Evolutionary conservation across 2,797 vertebrate genomes (phyloP), one percentile per base, ranked within the genome.

Genomic region (Diplodus puntazzo): DNA sequence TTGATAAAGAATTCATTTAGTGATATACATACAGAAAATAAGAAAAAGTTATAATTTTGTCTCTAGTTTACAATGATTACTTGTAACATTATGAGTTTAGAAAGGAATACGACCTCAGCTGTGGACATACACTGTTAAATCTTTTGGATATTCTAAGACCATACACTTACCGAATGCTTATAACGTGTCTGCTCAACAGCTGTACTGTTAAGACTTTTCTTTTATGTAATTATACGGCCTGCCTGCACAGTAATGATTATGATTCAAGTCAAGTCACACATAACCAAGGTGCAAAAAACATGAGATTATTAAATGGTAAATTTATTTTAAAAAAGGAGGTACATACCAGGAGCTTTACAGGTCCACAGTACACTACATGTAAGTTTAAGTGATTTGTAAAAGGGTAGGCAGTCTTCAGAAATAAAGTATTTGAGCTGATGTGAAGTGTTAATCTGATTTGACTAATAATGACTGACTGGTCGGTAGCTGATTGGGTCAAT

Each of bases 381-480:
- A 39, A 39, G 34, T 39, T 39, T 39, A 8, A 39, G 39, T 39
- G 39, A 39, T 39, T 39, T 39, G 39, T 39, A 10, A 10, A 39
- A 39, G 39, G 39, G 45, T n/a, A 43, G 12, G 34, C 23, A 66
- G 42, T 25, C 20, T 46, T 69, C 18, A 55, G 2, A 45, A 34
- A 54, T 48, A 69, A 65, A 11, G 55, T 39, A 65, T 34, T 49
- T 62, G 62, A 74, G 57, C 67, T 60, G 73, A 77, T 61, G 75
- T 79, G 18, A 75, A 69, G 80, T 57, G 39, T 49, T 73, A 55
- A 88, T 72, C 67, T 66, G 54, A 67, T 73, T 69, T 54, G 59
- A 75, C 39, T 73, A 78, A 80, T 50, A 52, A 20, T 52, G 67
- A 69, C 23, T 59, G 17, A 42, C 58, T 48, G 39, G 39, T 39